Base-by-base conservation (phyloP, 1,140 invertebrate species). In the Sitodiplosis mosellana region DNA sequence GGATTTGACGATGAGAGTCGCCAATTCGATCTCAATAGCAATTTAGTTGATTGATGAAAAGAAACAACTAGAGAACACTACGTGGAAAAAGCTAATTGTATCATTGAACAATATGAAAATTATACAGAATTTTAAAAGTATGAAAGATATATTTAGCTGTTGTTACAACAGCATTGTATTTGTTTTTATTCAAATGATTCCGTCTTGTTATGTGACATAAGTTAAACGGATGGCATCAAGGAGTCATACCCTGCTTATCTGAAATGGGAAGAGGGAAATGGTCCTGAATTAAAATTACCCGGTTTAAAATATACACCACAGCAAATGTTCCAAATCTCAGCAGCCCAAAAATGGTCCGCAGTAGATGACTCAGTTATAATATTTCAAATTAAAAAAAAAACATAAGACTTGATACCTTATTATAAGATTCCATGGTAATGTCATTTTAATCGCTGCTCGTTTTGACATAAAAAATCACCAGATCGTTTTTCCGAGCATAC, bases 201-300 rank as follows among this genome's bases (percentile, higher is more conserved):
- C 46, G 37, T 6, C 14, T 3, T 18, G 37, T n/a, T 59, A 64
- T 64, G n/a, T 55, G 87, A 58, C 64, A 64, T 15, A 55, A 87
- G 83, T 53, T 89, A 20, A 92, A 92, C 54, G 84, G 87, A 85
- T 15, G 87, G 87, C 1, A 75, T 91, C 18, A 88, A 88, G 58
- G 78, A 87, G 53, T 83, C 89, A 0, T 92, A 90, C 60, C 71
- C 76, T 21, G 85, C 87, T 0, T 89, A 89, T 61, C 68, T 73
- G 33, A 70, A 73, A 8, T 87, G 84, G 81, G 69, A 69, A 1
- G 60, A 74, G 22, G 65, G 72, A 12, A 73, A 87, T 54, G 75
- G 73, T 0, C 54, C 59, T 1, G 83, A 87, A 52, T 66, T 69
- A 1, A 65, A 70, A 48, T 61, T 90, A 2, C 77, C 81, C 4